Evolutionary conservation across 2,888 invertebrate genomes (phyloP), one percentile per base, ranked within the genome.

Genomic region (Petrophora chlorosata): DNA sequence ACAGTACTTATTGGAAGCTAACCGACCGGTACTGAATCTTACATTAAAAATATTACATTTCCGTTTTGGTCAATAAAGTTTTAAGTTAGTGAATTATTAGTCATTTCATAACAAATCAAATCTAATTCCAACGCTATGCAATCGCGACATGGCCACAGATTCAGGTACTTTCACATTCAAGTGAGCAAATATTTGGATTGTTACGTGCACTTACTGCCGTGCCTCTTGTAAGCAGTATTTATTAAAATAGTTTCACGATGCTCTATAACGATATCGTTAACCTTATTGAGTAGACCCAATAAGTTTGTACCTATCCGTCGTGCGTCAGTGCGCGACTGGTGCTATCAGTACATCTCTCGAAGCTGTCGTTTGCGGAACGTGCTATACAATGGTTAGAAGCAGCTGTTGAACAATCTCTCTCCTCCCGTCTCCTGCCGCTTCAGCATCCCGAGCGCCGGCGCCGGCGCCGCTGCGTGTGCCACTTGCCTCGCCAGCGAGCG

Each of bases 121-220:
- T 19, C 19, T 19, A 19, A 5, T 19, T 19, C 7, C 19, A 19
- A 19, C 19, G 4, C 7, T 19, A 7, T 19, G 7, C 4, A 19
- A 19, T 19, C 7, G 19, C 19, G 19, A 19, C 19, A 5, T 19
- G 4, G 7, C 7, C 4, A 4, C 19, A 5, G 19, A 19, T 4
- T 4, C 7, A 19, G 19, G 19, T 2, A 19, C 19, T 5, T 19
- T 19, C 2, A 19, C 15, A n/a, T 34, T 19, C 19, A 12, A 12
- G 5, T 7, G 30, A 40, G 22, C 28, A 40, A 40, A 41, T 25
- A 32, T 25, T 32, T 9, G 10, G 32, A 41, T 41, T 41, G 16
- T 32, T 41, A 32, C 16, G 32, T 32, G 16, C 32, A 22, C 29
- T 30, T 30, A 13, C 9, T 9, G 13, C 22, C 30, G 39, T 19